Conservation (phyloP, 1,140 invertebrate species). For the Camponotus pennsylvanicus region DNA sequence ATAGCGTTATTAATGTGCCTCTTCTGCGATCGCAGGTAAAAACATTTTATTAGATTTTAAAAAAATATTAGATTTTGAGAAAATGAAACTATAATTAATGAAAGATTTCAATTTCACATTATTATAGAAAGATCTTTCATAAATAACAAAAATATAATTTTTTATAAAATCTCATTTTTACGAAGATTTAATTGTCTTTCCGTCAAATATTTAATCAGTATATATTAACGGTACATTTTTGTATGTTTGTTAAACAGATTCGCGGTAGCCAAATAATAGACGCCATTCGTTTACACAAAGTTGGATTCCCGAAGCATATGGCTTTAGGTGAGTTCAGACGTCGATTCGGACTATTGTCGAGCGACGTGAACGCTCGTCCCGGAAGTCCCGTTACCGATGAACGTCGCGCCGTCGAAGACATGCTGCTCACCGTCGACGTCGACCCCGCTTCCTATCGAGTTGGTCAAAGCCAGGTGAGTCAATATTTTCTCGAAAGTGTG, state of each 20-base stretch:
- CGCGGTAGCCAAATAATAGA: slow-evolving; percentile 96
- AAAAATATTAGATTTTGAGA: too few species aligned
- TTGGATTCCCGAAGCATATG: slow-evolving; percentile 97
- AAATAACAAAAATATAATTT: not conserved
- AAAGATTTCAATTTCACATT: slow-evolving; percentile 24
- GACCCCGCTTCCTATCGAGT: slow-evolving; percentile 95
- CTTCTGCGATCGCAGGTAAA: slow-evolving; percentile 94
- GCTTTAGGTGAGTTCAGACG: slow-evolving; percentile 95
- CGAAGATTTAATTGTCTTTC: not conserved
- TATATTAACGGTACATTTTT: slow-evolving; percentile 19
- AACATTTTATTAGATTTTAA: not conserved
- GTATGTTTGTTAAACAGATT: slow-evolving; percentile 87
- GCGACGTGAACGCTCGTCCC: slow-evolving; percentile 85
- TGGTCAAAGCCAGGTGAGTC: slow-evolving; percentile 95
- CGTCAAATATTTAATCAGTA: too few species aligned
- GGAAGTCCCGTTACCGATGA: slow-evolving; percentile 88
- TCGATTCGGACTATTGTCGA: slow-evolving; percentile 92
- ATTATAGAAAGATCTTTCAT: not conserved
- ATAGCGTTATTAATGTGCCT: slow-evolving; percentile 94
- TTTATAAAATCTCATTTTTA: not conserved
- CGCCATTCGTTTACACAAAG: slow-evolving; percentile 95
- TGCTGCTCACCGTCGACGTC: slow-evolving; percentile 94
- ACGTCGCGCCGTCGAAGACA: slow-evolving; percentile 91
- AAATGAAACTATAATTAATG: not conserved
- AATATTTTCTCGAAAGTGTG: not conserved